phyloP scores from a whole-genome alignment of 2,797 vertebrate species.

The Tinamus major region DNA sequence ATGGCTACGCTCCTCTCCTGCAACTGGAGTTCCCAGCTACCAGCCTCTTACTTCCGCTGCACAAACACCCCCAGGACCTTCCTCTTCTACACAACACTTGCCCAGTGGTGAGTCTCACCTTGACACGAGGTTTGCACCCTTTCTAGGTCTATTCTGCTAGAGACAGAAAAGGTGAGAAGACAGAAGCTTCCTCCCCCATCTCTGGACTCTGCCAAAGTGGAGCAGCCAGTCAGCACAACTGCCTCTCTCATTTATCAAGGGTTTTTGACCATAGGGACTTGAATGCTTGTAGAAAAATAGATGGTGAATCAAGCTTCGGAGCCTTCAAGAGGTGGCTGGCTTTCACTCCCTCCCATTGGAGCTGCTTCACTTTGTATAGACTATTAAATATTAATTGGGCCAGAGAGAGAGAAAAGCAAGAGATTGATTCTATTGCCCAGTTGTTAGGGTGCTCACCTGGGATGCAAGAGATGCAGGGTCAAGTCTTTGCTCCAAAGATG shows the following conservation, averaged over 20 bases:
- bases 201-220: not conserved
- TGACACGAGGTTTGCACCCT: not conserved
- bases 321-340: not conserved
- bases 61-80: not conserved
- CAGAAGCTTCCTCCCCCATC: not conserved
- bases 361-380: constrained; percentile 17
- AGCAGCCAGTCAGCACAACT: not conserved
- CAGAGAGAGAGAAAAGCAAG: constrained; percentile 52
- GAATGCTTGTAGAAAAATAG: not conserved
- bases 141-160: not conserved
- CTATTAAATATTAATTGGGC: constrained; percentile 55
- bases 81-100: not conserved
- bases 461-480: constrained; percentile 30
- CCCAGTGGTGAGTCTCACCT: not conserved
- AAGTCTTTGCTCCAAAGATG: constrained; percentile 14
- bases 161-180: not conserved
- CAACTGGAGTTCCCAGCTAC: not conserved
- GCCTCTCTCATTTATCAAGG: not conserved
- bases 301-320: not conserved
- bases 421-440: constrained; percentile 68
- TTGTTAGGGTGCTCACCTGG: constrained; percentile 37
- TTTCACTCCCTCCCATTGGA: not conserved
- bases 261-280: not conserved
- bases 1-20: not conserved
- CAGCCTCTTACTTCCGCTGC: not conserved